A percentile compares a stretch with the other conserved stretches of the same genome.
Evolutionary conservation across 2,797 vertebrate genomes (phyloP).

Genomic region (Myotis pilosus): DNA sequence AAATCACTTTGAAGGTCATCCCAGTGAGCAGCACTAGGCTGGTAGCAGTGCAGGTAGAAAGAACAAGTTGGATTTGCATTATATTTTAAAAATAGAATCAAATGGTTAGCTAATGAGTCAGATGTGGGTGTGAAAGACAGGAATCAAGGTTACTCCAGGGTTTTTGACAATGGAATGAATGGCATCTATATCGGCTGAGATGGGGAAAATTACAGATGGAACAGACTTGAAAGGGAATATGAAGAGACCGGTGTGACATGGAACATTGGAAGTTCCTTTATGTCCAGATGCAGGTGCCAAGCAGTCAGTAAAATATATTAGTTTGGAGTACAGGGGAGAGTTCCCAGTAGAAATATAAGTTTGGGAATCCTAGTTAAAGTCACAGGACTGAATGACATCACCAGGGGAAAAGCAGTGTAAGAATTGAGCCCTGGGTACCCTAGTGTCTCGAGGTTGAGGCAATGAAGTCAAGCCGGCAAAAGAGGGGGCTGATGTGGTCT

Average conservation of each 20-base stretch:
- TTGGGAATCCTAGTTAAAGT: neutral
- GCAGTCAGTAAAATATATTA: neutral
- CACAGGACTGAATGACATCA: neutral
- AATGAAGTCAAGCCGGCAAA: neutral
- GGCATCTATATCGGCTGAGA: accelerated
- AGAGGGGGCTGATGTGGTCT: accelerated
- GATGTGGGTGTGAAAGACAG: neutral
- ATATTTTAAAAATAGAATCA: neutral
- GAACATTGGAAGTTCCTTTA: neutral
- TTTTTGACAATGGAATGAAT: neutral
- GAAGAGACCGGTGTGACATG: neutral
- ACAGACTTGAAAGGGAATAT: neutral
- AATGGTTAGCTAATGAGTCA: neutral
- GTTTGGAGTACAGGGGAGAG: neutral
- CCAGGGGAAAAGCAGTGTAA: neutral
- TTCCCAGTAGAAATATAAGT: neutral
- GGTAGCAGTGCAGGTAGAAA: neutral
- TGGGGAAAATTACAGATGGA: neutral
- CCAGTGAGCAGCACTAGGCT: neutral
- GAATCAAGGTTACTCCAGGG: accelerated
- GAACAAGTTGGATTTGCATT: neutral
- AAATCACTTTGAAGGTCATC: neutral
- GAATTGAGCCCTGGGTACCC: neutral
- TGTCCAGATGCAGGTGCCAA: neutral
- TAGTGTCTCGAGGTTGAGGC: neutral